Evolutionary conservation across 2,888 invertebrate species (phyloP).

Genomic region (Nephrocerus scutellatus): DNA sequence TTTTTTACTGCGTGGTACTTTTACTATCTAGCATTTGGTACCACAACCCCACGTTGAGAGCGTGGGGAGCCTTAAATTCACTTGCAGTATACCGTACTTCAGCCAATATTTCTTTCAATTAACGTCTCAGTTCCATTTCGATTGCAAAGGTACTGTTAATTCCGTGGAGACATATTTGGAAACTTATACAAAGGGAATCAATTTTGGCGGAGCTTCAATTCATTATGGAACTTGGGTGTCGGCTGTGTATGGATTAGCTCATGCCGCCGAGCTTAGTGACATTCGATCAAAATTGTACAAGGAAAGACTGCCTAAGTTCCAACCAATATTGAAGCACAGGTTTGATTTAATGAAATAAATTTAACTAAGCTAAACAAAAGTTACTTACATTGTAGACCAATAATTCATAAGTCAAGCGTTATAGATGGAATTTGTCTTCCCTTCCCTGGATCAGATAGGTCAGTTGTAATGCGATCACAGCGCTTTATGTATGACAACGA

Average conservation of each 20-base stretch:
- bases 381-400: conserved; percentile 39
- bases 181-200: conserved; percentile 32
- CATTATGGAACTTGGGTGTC: conserved; percentile 91
- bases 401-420: conserved; percentile 51
- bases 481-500: conserved; percentile 61
- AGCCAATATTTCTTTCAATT: conserved; percentile 1
- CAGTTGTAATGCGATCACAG: conserved; percentile 77
- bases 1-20: neutral
- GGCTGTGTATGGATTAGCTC: conserved; percentile 67
- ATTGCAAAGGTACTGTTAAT: conserved; percentile 66
- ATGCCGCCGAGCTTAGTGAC: conserved; percentile 55
- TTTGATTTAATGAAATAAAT: too few species aligned
- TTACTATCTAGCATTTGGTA: neutral
- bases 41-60: neutral
- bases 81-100: neutral
- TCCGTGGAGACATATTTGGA: conserved; percentile 67
- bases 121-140: neutral
- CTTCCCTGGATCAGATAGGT: conserved; percentile 76
- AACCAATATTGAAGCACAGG: conserved; percentile 55
- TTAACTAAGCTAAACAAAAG: too few species aligned
- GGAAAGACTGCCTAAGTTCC: conserved; percentile 55
- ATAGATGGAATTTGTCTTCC: conserved; percentile 59
- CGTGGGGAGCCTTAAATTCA: neutral
- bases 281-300: conserved; percentile 64
- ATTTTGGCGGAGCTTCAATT: conserved; percentile 49